Evolutionary conservation across 1,140 invertebrate species (phyloP).

Genomic region (Plodia interpunctella): DNA sequence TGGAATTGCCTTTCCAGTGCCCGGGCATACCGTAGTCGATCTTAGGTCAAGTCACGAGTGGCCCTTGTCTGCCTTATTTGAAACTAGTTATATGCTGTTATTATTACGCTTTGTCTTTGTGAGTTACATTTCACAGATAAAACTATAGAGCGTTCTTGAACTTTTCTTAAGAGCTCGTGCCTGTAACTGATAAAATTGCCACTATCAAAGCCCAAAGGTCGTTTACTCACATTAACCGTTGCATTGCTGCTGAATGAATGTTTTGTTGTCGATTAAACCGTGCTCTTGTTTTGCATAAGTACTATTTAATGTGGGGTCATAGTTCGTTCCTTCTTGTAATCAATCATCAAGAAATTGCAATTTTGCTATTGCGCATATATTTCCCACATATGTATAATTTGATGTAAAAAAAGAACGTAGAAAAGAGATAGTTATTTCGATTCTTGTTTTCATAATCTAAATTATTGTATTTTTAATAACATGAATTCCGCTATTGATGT

Average conservation of each 20-base stretch:
- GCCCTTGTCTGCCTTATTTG: slow-evolving; percentile 8
- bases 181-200: slow-evolving; percentile 1
- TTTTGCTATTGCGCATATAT: no score
- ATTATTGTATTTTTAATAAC: neutral
- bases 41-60: slow-evolving; percentile 21
- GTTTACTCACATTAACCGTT: neutral
- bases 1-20: slow-evolving; percentile 17
- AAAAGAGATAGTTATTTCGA: no score
- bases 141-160: neutral
- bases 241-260: slow-evolving; percentile 1
- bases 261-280: slow-evolving; percentile 10
- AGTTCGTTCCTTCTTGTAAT: neutral
- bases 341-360: no score
- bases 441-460: neutral
- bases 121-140: neutral
- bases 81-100: slow-evolving; percentile 16
- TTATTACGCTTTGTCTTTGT: neutral
- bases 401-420: no score
- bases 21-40: slow-evolving; percentile 25
- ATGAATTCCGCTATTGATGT: no score
- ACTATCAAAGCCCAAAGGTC: slow-evolving; percentile 1
- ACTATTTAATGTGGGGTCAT: neutral
- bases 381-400: no score
- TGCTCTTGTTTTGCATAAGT: slow-evolving; percentile 12
- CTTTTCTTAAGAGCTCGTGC: neutral